Percentiles rank a stretch among this genome's conserved stretches.
Evolutionary conservation across 2,888 invertebrate species (phyloP).

Genomic region (Bimastos eiseni): DNA sequence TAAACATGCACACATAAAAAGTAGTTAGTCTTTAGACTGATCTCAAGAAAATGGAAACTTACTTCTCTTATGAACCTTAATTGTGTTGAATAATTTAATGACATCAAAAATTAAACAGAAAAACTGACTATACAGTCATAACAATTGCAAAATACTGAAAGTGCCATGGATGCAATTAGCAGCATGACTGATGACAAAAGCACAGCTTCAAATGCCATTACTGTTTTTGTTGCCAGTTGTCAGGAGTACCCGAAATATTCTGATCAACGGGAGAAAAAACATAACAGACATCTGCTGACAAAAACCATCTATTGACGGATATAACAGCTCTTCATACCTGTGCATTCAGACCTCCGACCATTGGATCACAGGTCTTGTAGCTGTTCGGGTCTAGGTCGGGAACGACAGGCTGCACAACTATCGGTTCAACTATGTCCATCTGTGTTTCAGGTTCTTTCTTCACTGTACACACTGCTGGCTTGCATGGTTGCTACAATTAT

Average conservation of each 20-base stretch:
- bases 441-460: background rate
- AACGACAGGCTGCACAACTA: background rate
- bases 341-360: conserved; percentile 15
- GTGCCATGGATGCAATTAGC: background rate
- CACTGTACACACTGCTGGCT: background rate
- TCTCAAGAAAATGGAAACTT: background rate
- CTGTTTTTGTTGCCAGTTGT: background rate
- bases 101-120: background rate
- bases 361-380: conserved; percentile 14
- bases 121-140: background rate
- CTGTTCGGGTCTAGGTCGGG: background rate
- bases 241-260: background rate
- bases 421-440: background rate
- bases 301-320: background rate
- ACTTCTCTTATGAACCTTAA: background rate
- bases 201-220: background rate
- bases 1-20: background rate
- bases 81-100: background rate
- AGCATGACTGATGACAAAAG: background rate
- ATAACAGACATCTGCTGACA: background rate
- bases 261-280: background rate
- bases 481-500: background rate
- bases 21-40: background rate
- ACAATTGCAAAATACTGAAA: background rate
- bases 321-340: background rate